Conservation (phyloP, 37 sponge, comb jelly and placozoan species). For the Beroe forskalii region DNA sequence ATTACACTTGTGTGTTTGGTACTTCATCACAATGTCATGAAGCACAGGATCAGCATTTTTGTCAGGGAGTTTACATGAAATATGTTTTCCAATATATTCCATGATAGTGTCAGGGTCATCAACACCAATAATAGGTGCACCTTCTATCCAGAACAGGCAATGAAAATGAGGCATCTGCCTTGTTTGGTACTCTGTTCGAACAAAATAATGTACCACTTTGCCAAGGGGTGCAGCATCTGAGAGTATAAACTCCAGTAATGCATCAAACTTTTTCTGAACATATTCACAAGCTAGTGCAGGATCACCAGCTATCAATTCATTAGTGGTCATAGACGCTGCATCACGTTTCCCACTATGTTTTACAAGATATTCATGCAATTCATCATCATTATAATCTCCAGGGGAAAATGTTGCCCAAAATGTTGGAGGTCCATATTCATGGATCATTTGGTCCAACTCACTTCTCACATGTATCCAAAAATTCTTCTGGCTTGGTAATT, state of each 20-base stretch:
- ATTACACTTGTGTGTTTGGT: not conserved
- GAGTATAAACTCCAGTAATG: not conserved
- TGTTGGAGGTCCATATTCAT: too few relatives aligned
- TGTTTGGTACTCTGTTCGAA: not conserved
- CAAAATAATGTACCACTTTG: not conserved
- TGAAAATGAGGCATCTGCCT: not conserved
- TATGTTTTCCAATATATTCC: not conserved
- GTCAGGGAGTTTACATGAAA: conserved; percentile 9
- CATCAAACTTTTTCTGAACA: not conserved
- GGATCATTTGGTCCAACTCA: too few relatives aligned
- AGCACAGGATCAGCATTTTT: not conserved
- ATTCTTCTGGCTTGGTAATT: too few relatives aligned
- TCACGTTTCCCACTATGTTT: too few relatives aligned
- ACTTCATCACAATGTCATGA: not conserved
- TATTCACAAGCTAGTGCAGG: not conserved
- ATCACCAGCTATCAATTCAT: not conserved
- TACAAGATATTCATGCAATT: too few relatives aligned
- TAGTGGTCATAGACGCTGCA: too few relatives aligned
- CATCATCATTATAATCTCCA: too few relatives aligned
- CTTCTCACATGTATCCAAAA: too few relatives aligned
- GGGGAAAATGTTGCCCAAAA: too few relatives aligned
- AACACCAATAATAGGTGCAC: not conserved
- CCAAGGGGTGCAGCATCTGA: not conserved
- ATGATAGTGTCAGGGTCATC: not conserved
- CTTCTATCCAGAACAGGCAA: conserved; percentile 3